phyloP scores from a whole-genome alignment of 2,113 vertebrate species.

The Leptodactylus fuscus region DNA sequence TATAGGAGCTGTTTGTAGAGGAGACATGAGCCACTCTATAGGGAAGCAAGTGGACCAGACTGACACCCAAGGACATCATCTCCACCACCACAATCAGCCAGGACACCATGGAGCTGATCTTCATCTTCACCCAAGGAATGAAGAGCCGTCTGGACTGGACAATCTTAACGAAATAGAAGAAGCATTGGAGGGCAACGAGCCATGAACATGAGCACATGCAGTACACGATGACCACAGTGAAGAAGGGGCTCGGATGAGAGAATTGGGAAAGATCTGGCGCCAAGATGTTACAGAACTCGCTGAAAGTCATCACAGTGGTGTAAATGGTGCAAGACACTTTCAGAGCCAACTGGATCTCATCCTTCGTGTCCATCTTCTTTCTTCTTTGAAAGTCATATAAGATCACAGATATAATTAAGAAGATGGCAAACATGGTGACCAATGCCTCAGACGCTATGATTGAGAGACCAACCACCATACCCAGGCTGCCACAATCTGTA shows the following conservation, averaged over 20 bases:
- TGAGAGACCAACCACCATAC: background rate
- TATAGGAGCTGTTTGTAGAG: background rate
- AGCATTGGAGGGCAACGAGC: background rate
- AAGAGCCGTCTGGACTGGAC: background rate
- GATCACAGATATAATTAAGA: background rate
- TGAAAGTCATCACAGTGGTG: background rate
- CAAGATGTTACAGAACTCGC: background rate
- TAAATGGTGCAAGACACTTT: background rate
- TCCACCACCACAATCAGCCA: slow-evolving; percentile 1
- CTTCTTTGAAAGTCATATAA: background rate
- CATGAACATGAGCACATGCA: background rate
- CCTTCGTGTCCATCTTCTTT: background rate
- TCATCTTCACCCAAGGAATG: background rate
- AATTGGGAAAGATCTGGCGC: background rate
- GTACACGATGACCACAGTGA: background rate
- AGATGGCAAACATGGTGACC: background rate
- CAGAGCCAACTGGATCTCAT: background rate
- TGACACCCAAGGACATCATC: background rate
- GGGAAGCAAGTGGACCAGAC: background rate
- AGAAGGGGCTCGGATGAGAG: background rate
- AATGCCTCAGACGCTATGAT: background rate
- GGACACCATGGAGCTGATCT: background rate
- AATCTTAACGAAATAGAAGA: slow-evolving; percentile 27
- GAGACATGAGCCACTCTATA: background rate
- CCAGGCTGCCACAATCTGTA: background rate